Conservation (phyloP, 1,140 invertebrate genomes). For the Nasonia vitripennis region DNA sequence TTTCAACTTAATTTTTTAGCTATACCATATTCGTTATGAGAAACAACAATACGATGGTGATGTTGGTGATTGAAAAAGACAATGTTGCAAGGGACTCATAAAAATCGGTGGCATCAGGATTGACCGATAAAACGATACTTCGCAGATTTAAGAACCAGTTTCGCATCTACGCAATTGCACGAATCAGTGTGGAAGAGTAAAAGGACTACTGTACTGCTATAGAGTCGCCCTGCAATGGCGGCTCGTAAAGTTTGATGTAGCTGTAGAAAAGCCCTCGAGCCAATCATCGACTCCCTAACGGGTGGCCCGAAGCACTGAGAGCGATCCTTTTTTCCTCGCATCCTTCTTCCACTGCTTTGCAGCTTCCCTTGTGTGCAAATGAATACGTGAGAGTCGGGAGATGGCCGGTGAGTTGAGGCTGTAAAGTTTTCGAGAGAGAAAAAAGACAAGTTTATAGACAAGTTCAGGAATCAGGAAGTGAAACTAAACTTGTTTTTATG, state of each 20-base stretch:
- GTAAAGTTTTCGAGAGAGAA: constrained; percentile 33
- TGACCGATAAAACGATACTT: constrained; percentile 27
- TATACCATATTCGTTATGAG: too few species aligned
- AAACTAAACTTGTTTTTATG: constrained; percentile 32
- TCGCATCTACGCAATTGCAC: neutral
- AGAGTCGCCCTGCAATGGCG: constrained; percentile 29
- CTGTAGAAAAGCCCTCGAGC: constrained; percentile 53
- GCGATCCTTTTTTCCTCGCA: constrained; percentile 38
- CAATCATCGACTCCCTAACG: constrained; percentile 52
- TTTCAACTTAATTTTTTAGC: neutral
- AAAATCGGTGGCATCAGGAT: neutral
- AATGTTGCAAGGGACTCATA: neutral
- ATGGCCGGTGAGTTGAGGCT: constrained; percentile 16
- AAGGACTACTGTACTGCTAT: constrained; percentile 37
- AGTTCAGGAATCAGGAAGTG: constrained; percentile 24
- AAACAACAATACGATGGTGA: neutral
- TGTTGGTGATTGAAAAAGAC: too few species aligned
- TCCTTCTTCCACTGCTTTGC: constrained; percentile 7
- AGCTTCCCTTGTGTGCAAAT: constrained; percentile 40
- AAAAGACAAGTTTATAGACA: constrained; percentile 7
- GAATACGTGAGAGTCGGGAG: constrained; percentile 37
- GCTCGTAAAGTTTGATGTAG: constrained; percentile 52
- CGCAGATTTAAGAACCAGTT: constrained; percentile 36
- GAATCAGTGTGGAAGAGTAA: constrained; percentile 42
- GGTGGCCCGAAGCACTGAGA: constrained; percentile 22